Evolutionary conservation across 1,140 invertebrate genomes (phyloP).

Genomic region (Hestina assimilis): DNA sequence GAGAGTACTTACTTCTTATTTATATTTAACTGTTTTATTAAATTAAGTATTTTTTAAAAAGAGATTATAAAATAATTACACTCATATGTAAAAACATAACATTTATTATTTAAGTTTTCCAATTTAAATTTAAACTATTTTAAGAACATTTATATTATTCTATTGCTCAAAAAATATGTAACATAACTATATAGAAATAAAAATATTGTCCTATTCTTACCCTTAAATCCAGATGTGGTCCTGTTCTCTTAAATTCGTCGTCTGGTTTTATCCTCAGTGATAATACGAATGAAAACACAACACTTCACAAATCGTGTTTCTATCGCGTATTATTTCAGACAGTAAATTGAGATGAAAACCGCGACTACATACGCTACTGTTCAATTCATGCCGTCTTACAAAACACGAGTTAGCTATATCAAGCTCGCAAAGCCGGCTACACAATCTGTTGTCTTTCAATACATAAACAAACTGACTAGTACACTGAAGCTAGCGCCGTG

Average conservation of each 20-base stretch:
- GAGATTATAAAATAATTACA: too few species aligned
- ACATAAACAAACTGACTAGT: slow-evolving; percentile 72
- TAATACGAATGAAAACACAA: slow-evolving; percentile 4
- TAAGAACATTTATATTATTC: too few species aligned
- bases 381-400: slow-evolving; percentile 59
- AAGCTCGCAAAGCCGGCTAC: slow-evolving; percentile 57
- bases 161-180: too few species aligned
- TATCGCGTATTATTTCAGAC: slow-evolving; percentile 17
- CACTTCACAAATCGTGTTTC: slow-evolving; percentile 22
- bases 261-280: background rate
- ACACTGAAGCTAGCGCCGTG: slow-evolving; percentile 63
- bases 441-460: slow-evolving; percentile 74
- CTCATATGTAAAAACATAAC: too few species aligned
- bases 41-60: too few species aligned
- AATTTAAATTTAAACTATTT: too few species aligned
- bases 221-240: background rate
- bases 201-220: background rate
- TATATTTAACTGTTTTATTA: too few species aligned
- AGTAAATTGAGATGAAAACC: slow-evolving; percentile 23
- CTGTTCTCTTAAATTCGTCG: slow-evolving; percentile 1
- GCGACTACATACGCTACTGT: slow-evolving; percentile 16
- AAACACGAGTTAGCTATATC: slow-evolving; percentile 41
- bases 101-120: too few species aligned
- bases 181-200: too few species aligned
- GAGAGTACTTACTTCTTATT: too few species aligned